Conservation (phyloP, 2,797 vertebrate species). For the Aplochiton taeniatus region DNA sequence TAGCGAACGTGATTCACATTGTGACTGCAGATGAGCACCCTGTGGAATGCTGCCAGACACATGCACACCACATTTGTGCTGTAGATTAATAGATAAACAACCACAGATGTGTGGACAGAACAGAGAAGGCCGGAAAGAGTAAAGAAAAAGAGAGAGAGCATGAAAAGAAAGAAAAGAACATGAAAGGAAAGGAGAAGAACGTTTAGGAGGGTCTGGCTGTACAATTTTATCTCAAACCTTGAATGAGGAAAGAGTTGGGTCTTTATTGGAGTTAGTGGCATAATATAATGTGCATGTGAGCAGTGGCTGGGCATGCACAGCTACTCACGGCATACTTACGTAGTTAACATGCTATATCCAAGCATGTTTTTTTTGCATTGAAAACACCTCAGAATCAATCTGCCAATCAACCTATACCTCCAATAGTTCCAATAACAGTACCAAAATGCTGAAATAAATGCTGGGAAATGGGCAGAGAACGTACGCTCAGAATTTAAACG, state of each 20-base stretch:
- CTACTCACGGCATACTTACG: constrained; percentile 7
- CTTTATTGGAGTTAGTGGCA: constrained; percentile 32
- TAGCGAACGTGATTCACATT: constrained; percentile 39
- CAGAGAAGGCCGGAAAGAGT: constrained; percentile 28
- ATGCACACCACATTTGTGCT: constrained; percentile 73
- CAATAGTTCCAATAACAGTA: too few relatives aligned
- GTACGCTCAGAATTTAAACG: too few relatives aligned
- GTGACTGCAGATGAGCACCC: constrained; percentile 59
- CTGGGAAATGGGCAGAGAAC: not conserved
- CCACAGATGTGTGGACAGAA: constrained; percentile 68
- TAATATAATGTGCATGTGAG: constrained; percentile 32
- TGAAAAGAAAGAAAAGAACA: constrained; percentile 48
- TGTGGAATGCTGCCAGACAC: constrained; percentile 68
- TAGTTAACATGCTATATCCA: not conserved
- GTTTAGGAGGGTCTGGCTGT: constrained; percentile 36
- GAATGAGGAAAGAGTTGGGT: constrained; percentile 42
- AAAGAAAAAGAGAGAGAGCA: constrained; percentile 35
- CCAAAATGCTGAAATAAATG: not conserved
- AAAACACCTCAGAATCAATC: not conserved
- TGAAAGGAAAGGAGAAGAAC: constrained; percentile 42
- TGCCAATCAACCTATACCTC: not conserved
- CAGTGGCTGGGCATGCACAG: constrained; percentile 25
- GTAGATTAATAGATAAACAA: constrained; percentile 73
- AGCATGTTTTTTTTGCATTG: not conserved
- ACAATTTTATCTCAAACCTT: constrained; percentile 58